Percentiles rank a stretch among this genome's conserved stretches.
These are phyloP conservation scores for Limonius californicus DNA, from an alignment of 1,140 invertebrate genomes.

Conservation along the genomic window DNA sequence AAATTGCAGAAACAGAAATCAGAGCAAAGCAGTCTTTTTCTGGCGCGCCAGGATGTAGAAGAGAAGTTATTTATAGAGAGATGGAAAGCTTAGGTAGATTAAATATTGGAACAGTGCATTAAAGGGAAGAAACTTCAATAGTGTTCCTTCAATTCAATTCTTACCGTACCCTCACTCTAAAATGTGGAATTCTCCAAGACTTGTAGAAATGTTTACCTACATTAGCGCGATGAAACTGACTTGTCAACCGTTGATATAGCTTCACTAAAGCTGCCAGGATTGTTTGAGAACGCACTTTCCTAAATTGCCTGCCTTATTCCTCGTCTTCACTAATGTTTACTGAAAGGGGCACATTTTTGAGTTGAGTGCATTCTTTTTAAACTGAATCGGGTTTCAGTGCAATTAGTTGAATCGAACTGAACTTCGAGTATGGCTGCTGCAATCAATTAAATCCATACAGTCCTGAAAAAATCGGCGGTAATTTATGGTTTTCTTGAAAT, in stretches of 20 bases:
- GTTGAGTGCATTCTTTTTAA: conserved; percentile 6
- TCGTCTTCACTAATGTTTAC: conserved; percentile 2
- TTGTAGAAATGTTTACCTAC: conserved; percentile 6
- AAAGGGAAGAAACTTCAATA: too few relatives aligned
- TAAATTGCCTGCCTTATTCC: conserved; percentile 1
- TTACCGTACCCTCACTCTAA: background rate
- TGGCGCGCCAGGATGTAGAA: too few relatives aligned
- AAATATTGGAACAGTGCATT: too few relatives aligned
- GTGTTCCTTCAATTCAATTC: background rate
- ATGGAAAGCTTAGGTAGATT: too few relatives aligned
- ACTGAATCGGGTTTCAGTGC: conserved; percentile 6
- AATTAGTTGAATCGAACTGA: background rate
- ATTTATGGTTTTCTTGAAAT: conserved; percentile 17
- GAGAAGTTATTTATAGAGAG: background rate
- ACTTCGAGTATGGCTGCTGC: too few relatives aligned
- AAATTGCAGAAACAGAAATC: too few relatives aligned
- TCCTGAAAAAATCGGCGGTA: too few relatives aligned
- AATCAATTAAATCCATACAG: too few relatives aligned
- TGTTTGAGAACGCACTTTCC: conserved; percentile 10
- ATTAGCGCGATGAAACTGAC: conserved; percentile 3
- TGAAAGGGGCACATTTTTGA: background rate
- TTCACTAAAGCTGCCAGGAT: conserved; percentile 1
- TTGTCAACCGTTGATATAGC: conserved; percentile 6
- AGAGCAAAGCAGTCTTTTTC: too few relatives aligned
- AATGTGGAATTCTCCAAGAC: background rate